phyloP scores from a whole-genome alignment of 2,797 vertebrate genomes.

The Melanotaenia parkinsoni region DNA sequence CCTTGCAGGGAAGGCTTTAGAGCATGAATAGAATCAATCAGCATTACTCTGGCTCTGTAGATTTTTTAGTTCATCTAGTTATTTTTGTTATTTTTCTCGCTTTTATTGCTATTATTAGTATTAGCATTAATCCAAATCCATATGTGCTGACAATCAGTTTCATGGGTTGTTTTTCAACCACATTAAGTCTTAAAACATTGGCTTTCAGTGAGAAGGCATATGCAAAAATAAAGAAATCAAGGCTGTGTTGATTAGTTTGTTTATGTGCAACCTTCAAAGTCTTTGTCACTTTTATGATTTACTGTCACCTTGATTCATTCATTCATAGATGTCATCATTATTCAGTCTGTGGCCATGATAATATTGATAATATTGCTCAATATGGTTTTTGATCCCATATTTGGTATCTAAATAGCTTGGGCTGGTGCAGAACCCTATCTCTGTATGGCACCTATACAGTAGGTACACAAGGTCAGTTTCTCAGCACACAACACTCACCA shows the following conservation, averaged over 20 bases:
- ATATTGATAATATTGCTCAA: background rate
- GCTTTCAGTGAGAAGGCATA: background rate
- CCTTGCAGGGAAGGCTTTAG: slow-evolving; percentile 59
- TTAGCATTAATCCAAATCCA: background rate
- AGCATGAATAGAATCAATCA: slow-evolving; percentile 67
- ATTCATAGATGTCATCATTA: slow-evolving; percentile 23
- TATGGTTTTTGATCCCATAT: slow-evolving; percentile 51
- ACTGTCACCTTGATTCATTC: slow-evolving; percentile 22
- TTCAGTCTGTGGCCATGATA: slow-evolving; percentile 20
- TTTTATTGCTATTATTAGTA: background rate
- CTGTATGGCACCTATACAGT: slow-evolving; percentile 27
- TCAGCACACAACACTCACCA: slow-evolving; percentile 62
- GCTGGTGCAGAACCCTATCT: slow-evolving; percentile 28
- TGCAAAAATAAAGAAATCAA: slow-evolving; percentile 6
- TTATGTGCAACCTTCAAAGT: slow-evolving; percentile 1
- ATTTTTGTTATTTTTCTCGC: background rate
- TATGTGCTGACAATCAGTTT: too few species aligned
- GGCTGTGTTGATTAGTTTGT: background rate
- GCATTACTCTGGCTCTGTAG: slow-evolving; percentile 20
- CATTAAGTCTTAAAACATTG: background rate
- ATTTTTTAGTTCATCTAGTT: slow-evolving; percentile 10
- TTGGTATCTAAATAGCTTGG: slow-evolving; percentile 38
- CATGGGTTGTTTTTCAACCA: background rate
- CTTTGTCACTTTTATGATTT: slow-evolving; percentile 10
- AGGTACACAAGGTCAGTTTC: slow-evolving; percentile 65